Evolutionary conservation across 2,888 invertebrate species (phyloP), one percentile per base, ranked within the genome.

Genomic region (Phania funesta): DNA sequence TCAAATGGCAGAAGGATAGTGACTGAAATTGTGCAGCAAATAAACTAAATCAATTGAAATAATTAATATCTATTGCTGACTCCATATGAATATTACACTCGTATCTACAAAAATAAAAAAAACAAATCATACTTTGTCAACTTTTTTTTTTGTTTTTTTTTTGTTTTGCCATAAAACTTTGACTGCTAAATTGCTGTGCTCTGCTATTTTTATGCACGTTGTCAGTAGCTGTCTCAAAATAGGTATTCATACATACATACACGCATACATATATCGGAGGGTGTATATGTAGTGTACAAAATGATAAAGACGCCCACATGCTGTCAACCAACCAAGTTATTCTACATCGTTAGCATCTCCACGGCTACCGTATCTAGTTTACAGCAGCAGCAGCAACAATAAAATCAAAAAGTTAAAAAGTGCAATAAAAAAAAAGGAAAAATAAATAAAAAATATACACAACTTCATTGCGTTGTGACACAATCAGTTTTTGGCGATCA

Each of bases 251-350:
- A 50, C 11, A 24, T n/a, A 32, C 18, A 32, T 50, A 29, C 20
- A 26, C 29, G 5, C 13, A 8, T 16, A 22, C 18, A 24, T 35
- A 9, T 22, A 20, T 70, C 7, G n/a, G 6, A 38, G 9, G 26
- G 16, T 56, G 41, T 38, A 9, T 48, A 22, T 44, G 18, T 64
- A 13, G 29, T 32, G 22, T 35, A 32, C 46, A 64, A 70, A 68
- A 58, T 79, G 70, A 79, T 74, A 75, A 74, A 68, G 64, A 82
- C 88, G 88, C 88, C 88, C 88, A 88, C 88, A 86, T 80, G 78
- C 79, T 81, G 80, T 76, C 83, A 84, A 71, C 78, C 65, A 78
- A 73, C 68, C 71, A 75, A 64, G 64, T 67, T 68, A 64, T 76
- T 71, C 78, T 64, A 76, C 81, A 83, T 83, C 80, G 83, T 83